Evolutionary conservation across 2,113 vertebrate species (phyloP).

Genomic region (Perca fluviatilis): DNA sequence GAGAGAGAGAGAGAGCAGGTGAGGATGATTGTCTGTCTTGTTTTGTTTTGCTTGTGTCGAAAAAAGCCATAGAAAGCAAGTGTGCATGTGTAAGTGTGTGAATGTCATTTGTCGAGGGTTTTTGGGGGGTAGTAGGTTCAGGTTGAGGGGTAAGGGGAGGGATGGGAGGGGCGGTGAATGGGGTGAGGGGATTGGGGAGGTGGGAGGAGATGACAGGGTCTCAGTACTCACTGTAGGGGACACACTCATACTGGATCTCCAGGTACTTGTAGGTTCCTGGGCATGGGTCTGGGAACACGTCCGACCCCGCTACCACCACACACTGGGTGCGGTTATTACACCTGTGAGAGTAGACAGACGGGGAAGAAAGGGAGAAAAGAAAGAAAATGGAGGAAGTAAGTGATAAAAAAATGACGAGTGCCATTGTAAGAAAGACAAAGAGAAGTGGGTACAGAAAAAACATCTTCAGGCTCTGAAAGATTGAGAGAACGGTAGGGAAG

Average conservation of each 20-base stretch:
- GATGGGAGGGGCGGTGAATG: slow-evolving; percentile 57
- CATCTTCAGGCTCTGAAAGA: slow-evolving; percentile 75
- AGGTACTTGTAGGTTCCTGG: slow-evolving; percentile 96
- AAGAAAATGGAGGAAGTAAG: slow-evolving; percentile 36
- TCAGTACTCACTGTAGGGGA: slow-evolving; percentile 94
- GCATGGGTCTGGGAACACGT: slow-evolving; percentile 94
- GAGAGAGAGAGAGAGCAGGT: slow-evolving; percentile 61
- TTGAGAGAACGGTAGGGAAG: slow-evolving; percentile 67
- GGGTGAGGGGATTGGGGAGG: slow-evolving; percentile 46
- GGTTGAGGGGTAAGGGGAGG: slow-evolving; percentile 52
- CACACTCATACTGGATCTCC: slow-evolving; percentile 97
- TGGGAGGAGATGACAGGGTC: slow-evolving; percentile 46
- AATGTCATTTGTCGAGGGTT: slow-evolving; percentile 47
- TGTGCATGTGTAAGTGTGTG: slow-evolving; percentile 54
- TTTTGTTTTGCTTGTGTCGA: slow-evolving; percentile 58
- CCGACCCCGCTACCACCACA: slow-evolving; percentile 92
- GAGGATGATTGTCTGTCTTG: slow-evolving; percentile 58
- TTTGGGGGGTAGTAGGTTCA: slow-evolving; percentile 37
- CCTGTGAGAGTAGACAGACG: slow-evolving; percentile 75
- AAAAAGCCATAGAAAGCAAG: slow-evolving; percentile 51
- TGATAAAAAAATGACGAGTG: slow-evolving; percentile 55
- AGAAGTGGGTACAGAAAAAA: slow-evolving; percentile 50
- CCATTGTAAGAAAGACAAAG: slow-evolving; percentile 65
- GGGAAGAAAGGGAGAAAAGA: not conserved
- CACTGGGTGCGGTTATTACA: slow-evolving; percentile 96